phyloP scores from a whole-genome alignment of 2,888 invertebrate genomes.

The Eilema depressum region DNA sequence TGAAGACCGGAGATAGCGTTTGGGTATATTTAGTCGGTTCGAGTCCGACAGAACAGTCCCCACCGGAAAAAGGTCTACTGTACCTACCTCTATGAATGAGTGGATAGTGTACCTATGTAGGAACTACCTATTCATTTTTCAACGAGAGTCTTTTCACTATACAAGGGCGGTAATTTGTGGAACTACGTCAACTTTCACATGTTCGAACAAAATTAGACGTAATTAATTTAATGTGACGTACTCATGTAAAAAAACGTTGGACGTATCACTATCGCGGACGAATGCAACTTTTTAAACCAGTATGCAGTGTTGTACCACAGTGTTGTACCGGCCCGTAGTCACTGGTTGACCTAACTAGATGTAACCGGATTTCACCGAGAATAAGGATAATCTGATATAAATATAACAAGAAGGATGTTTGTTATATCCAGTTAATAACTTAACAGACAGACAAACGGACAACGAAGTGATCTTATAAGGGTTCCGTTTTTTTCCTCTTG shows the following conservation, averaged over 20 bases:
- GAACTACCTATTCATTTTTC: neutral
- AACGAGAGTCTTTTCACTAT: neutral
- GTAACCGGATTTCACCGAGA: constrained; percentile 52
- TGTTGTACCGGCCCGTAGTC: constrained; percentile 37
- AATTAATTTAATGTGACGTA: neutral
- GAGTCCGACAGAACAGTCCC: too few species aligned
- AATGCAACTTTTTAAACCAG: constrained; percentile 3
- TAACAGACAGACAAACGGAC: too few species aligned
- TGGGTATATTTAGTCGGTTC: too few species aligned
- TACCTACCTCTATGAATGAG: too few species aligned
- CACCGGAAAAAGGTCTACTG: too few species aligned
- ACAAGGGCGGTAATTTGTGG: neutral
- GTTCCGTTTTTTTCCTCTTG: too few species aligned
- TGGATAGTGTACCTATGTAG: too few species aligned
- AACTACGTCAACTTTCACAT: neutral
- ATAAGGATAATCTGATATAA: constrained; percentile 41
- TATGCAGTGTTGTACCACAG: constrained; percentile 3
- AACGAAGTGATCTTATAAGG: too few species aligned
- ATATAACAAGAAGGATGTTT: too few species aligned
- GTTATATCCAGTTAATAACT: too few species aligned
- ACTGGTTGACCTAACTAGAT: constrained; percentile 49
- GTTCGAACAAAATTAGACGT: neutral
- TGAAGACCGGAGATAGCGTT: too few species aligned
- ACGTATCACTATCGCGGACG: neutral
- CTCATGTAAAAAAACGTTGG: neutral